Evolutionary conservation across 2,113 vertebrate species (phyloP), one percentile per base, ranked within the genome.

Genomic region (Dicerorhinus sumatrensis): DNA sequence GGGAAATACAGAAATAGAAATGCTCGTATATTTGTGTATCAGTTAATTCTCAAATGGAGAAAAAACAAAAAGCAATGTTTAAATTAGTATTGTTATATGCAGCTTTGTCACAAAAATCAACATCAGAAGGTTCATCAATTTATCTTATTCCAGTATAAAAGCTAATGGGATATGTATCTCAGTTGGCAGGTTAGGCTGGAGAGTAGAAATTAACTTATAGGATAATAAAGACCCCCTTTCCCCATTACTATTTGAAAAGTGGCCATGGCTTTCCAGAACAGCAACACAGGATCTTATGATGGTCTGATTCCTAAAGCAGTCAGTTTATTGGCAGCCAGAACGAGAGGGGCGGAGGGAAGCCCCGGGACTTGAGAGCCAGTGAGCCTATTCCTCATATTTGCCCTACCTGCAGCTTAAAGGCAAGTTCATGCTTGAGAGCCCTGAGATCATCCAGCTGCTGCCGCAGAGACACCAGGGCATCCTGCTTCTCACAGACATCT

Each of bases 401-500:
- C 39, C 95, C 83, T 97, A 99, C 99, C 99, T 99, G 99, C 76
- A 99, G 98, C 99, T 99, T 99, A 97, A 99, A 99, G 87, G 99
- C 98, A 11, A 99, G 99, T 94, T 99, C 99, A 23, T 99, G 99
- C 99, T 99, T 99, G 97, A 99, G 99, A 98, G 99, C 98, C 56
- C 99, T 99, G 83, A 99, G 99, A 89, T 99, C 99, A 0, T 99
- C 99, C 91, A 99, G 99, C 91, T 99, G 99, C 98, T 99, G 99
- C 36, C 99, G 98, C 90, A 99, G 99, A 5, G 99, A 99, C 98
- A 99, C 99, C 98, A 99, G 98, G 0, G 99, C 99, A 5, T 99
- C 99, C 92, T 99, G 99, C 98, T 99, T 99, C 98, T 99, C 99
- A 8, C 99, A 99, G 82, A 99, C 99, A 31, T 99, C 99, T 76